Conservation (phyloP, 2,888 invertebrate species). For the Nymphalis polychloros region DNA sequence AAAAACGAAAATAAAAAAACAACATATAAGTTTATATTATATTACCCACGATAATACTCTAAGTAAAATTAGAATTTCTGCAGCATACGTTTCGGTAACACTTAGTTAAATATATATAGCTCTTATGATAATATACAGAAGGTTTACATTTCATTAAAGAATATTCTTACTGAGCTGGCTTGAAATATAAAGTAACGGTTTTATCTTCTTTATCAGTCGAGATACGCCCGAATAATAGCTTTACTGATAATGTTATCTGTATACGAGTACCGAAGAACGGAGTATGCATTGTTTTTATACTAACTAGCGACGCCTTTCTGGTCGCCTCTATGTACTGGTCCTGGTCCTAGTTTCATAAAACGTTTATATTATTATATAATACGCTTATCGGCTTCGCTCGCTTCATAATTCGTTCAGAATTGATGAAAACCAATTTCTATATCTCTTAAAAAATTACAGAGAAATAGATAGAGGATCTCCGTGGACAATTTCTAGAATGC, state of each 20-base stretch:
- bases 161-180: background rate
- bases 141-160: background rate
- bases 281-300: background rate
- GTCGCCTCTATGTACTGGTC: too few relatives aligned
- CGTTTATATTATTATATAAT: too few relatives aligned
- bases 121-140: background rate
- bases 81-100: background rate
- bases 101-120: background rate
- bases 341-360: too few relatives aligned
- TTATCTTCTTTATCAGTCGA: constrained; percentile 48
- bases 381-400: too few relatives aligned
- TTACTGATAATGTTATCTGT: constrained; percentile 53
- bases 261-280: constrained; percentile 11
- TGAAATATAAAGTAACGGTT: constrained; percentile 6
- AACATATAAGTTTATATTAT: too few relatives aligned
- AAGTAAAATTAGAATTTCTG: background rate
- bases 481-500: too few relatives aligned
- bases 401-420: too few relatives aligned
- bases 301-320: background rate
- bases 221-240: constrained; percentile 58
- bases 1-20: too few relatives aligned
- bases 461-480: too few relatives aligned
- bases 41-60: too few relatives aligned
- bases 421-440: too few relatives aligned
- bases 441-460: too few relatives aligned